Conservation (phyloP, 2,113 vertebrate species). For the Otus sunia region DNA sequence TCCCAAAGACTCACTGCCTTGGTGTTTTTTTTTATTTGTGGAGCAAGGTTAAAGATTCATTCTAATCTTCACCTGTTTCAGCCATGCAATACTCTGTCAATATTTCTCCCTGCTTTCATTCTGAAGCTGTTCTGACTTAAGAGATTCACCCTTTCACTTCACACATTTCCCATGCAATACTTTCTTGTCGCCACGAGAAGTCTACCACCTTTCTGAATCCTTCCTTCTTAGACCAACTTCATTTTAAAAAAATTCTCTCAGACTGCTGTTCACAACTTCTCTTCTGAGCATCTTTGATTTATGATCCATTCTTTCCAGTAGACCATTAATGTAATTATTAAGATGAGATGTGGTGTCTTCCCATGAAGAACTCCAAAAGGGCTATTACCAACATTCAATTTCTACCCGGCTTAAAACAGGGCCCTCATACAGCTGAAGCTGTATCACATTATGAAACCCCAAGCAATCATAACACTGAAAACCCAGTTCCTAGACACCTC, state of each 20-base stretch:
- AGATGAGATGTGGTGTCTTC: fast-evolving
- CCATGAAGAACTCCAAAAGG: not conserved
- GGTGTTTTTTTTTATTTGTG: not conserved
- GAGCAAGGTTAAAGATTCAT: not conserved
- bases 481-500: not conserved
- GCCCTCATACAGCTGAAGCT: not conserved
- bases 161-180: not conserved
- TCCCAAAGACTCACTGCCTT: not conserved
- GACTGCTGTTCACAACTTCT: not conserved
- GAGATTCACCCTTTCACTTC: not conserved
- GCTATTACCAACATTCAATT: not conserved
- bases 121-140: not conserved
- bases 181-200: not conserved
- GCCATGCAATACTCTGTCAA: not conserved
- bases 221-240: not conserved
- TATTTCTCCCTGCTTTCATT: not conserved
- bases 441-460: not conserved
- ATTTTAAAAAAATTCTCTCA: not conserved
- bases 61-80: not conserved
- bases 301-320: not conserved
- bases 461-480: not conserved
- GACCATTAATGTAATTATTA: not conserved
- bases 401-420: not conserved
- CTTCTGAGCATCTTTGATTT: not conserved
- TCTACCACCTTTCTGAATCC: not conserved